phyloP scores from a whole-genome alignment of 2,113 vertebrate species.

The Regulus satrapa region DNA sequence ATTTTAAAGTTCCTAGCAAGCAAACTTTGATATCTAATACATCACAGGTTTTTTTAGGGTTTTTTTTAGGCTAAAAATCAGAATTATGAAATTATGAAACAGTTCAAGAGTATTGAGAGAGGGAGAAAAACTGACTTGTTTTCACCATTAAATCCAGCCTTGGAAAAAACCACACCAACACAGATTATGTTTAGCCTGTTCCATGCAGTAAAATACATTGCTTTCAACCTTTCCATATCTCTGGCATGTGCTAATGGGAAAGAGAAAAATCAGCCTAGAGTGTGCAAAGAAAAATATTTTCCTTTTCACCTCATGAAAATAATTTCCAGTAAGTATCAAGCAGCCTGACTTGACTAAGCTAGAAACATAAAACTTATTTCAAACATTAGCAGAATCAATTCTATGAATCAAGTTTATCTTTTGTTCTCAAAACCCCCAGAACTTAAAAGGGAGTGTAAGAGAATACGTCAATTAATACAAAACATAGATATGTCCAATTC shows the following conservation, averaged over 20 bases:
- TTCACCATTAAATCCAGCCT: not conserved
- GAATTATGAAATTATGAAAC: not conserved
- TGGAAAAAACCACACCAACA: not conserved
- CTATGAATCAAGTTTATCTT: not conserved
- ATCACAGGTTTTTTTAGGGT: not conserved
- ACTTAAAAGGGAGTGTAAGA: not conserved
- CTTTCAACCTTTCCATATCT: not conserved
- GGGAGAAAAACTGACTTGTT: not conserved
- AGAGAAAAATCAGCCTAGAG: not conserved
- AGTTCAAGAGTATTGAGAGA: not conserved
- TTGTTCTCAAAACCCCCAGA: not conserved
- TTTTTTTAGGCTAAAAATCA: not conserved
- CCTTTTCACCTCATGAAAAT: not conserved
- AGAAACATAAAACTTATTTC: not conserved
- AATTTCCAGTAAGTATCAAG: not conserved
- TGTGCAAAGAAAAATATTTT: not conserved
- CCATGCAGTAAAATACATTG: rapidly evolving
- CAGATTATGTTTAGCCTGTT: not conserved
- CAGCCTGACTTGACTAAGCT: not conserved
- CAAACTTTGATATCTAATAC: not conserved
- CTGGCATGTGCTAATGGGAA: not conserved
- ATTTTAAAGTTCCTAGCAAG: not conserved
- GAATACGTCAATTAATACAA: not conserved
- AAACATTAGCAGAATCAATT: not conserved
- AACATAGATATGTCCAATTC: not conserved